Evolutionary conservation across 2,113 vertebrate genomes (phyloP).

Genomic region (Pedetes capensis): DNA sequence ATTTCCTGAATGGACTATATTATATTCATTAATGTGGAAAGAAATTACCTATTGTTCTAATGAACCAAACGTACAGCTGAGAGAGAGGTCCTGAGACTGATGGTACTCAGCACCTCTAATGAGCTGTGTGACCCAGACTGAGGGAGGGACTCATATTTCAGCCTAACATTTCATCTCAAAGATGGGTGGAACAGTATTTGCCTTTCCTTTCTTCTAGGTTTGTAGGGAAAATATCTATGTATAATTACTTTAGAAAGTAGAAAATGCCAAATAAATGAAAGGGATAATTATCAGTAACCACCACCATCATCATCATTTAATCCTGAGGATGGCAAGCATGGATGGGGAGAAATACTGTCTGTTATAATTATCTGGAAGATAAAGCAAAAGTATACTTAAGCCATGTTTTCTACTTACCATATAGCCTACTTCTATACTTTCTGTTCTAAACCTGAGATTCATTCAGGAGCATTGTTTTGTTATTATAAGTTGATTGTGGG

Average conservation of each 20-base stretch:
- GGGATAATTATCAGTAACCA: conserved; percentile 56
- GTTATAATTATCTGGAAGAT: conserved; percentile 52
- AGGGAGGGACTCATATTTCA: neutral
- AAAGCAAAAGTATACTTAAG: conserved; percentile 24
- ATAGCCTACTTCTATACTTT: conserved; percentile 34
- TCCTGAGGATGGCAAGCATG: conserved; percentile 52
- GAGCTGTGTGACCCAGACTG: neutral
- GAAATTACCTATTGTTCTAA: neutral
- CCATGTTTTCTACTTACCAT: conserved; percentile 33
- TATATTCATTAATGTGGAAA: neutral
- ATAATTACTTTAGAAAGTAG: conserved; percentile 40
- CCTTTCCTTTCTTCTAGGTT: neutral
- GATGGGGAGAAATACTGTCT: conserved; percentile 16
- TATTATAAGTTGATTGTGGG: neutral
- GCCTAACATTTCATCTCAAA: neutral
- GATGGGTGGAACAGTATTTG: neutral
- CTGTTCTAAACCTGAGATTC: conserved; percentile 36
- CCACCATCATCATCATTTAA: conserved; percentile 58
- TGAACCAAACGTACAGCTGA: neutral
- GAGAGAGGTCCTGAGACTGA: neutral
- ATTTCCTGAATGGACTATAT: neutral
- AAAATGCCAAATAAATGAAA: conserved; percentile 56
- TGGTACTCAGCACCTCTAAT: neutral
- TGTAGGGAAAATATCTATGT: neutral
- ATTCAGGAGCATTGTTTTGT: neutral